Conservation (phyloP, 2,888 invertebrate species). For the Scaeva pyrastri region DNA sequence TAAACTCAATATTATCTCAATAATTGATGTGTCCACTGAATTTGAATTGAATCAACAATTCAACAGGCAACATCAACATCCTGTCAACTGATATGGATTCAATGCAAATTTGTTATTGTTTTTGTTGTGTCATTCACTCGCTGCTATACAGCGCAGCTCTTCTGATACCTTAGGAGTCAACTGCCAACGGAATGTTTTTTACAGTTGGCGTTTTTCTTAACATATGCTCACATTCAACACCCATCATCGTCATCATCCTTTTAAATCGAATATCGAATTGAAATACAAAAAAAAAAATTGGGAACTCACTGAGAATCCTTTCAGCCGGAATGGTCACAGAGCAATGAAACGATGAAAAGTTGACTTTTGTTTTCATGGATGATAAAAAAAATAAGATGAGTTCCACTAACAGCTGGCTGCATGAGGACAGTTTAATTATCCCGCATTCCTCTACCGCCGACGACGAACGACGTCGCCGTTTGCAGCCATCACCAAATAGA, state of each 20-base stretch:
- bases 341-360: neutral
- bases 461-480: too few relatives aligned
- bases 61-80: constrained; percentile 43
- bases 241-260: neutral
- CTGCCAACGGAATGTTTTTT: constrained; percentile 41
- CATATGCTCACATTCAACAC: constrained; percentile 14
- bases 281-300: constrained; percentile 34
- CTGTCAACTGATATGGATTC: constrained; percentile 61
- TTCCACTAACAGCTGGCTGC: constrained; percentile 4
- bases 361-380: neutral
- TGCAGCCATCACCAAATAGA: neutral
- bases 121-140: neutral
- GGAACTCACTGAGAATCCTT: constrained; percentile 13
- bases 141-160: too few relatives aligned
- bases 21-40: constrained; percentile 66
- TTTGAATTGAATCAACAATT: constrained; percentile 67
- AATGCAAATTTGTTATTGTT: constrained; percentile 51
- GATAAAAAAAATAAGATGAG: neutral
- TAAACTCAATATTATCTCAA: constrained; percentile 36
- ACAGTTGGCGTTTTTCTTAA: constrained; percentile 1
- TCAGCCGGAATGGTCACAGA: constrained; percentile 31
- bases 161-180: constrained; percentile 36
- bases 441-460: constrained; percentile 31
- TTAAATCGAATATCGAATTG: neutral
- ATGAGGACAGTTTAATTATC: neutral